Evolutionary conservation across 2,888 invertebrate species (phyloP).

Genomic region (Spisula subtruncata): DNA sequence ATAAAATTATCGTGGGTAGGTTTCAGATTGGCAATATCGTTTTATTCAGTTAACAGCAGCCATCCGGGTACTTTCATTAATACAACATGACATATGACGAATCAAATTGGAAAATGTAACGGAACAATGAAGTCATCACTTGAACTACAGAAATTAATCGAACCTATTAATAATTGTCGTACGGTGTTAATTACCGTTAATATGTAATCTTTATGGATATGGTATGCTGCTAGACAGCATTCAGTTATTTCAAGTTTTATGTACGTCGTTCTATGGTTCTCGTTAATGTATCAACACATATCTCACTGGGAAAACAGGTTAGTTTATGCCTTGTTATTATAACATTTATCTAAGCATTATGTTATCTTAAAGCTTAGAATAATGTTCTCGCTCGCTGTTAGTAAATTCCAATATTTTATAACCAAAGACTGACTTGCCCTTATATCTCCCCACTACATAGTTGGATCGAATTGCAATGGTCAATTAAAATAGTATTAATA

Average conservation of each 20-base stretch:
- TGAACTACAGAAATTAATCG: background rate
- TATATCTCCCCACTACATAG: conserved; percentile 10
- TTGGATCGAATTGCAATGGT: conserved; percentile 41
- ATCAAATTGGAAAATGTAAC: background rate
- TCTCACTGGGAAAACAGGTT: conserved; percentile 34
- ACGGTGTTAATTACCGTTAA: background rate
- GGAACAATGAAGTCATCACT: background rate
- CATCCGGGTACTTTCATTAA: background rate
- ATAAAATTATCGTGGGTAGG: too few species aligned
- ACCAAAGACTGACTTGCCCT: background rate
- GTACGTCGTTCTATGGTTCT: background rate
- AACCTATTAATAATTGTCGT: background rate
- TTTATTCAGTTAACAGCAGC: too few species aligned
- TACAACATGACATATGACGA: background rate
- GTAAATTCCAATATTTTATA: conserved; percentile 33
- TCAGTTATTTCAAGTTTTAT: background rate
- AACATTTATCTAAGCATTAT: conserved; percentile 54
- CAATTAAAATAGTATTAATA: conserved; percentile 52
- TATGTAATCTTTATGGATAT: background rate
- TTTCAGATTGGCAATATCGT: too few species aligned
- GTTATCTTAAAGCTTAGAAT: conserved; percentile 34
- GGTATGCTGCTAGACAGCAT: background rate
- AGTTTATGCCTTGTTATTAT: conserved; percentile 42
- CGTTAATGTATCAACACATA: background rate
- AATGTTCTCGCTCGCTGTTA: conserved; percentile 35